These are phyloP conservation scores for Sphenopsis melanotis DNA, from an alignment of 2,797 vertebrate genomes.

Conservation along the genomic window DNA sequence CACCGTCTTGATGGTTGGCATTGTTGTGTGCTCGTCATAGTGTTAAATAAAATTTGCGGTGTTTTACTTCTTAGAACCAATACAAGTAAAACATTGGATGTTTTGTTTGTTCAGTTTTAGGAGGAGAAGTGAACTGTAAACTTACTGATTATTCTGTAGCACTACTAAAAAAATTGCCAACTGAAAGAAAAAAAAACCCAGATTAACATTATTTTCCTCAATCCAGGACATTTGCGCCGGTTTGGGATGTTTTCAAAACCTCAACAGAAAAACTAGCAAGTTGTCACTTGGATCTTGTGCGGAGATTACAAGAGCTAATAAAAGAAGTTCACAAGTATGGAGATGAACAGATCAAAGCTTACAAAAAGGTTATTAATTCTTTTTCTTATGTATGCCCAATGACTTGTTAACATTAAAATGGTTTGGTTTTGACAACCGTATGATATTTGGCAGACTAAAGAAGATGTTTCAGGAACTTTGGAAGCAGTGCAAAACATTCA, in stretches of 20 bases:
- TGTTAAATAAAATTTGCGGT: not conserved
- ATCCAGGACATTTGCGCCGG: conserved; percentile 81
- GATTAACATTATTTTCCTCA: not conserved
- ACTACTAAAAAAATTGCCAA: not conserved
- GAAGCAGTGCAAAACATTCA: conserved; percentile 97
- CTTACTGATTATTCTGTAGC: not conserved
- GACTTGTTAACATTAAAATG: not conserved
- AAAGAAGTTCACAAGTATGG: conserved; percentile 98
- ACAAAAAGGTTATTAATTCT: conserved; percentile 87
- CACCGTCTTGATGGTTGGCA: not conserved
- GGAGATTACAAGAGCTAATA: conserved; percentile 94
- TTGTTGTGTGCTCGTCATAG: not conserved
- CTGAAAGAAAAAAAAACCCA: not conserved
- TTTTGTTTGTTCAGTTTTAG: not conserved
- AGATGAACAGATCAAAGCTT: conserved; percentile 94
- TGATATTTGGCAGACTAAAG: conserved; percentile 86
- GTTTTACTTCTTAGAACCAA: not conserved
- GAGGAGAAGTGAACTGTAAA: not conserved
- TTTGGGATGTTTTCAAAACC: conserved; percentile 95
- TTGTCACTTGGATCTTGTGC: conserved; percentile 94
- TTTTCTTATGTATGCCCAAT: not conserved
- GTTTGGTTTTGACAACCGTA: not conserved
- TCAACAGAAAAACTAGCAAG: conserved; percentile 93
- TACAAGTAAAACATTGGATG: not conserved
- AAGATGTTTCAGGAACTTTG: conserved; percentile 93